Evolutionary conservation across 1,140 invertebrate genomes (phyloP).

Genomic region (Vanessa tameamea): DNA sequence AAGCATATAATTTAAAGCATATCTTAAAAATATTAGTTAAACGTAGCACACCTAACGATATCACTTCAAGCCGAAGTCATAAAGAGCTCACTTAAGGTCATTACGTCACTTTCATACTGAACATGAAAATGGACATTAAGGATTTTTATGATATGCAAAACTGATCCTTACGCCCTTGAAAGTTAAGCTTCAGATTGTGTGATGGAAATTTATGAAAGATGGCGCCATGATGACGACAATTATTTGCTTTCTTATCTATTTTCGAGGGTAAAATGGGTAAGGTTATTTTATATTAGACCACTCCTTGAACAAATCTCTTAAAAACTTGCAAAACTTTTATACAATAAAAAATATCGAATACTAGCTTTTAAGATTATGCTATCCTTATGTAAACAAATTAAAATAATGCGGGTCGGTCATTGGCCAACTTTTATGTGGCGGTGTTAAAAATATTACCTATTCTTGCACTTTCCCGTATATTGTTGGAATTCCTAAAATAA

Average conservation of each 20-base stretch:
- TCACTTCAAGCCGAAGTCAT: background rate
- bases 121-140: slow-evolving; percentile 10
- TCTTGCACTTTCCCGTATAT: too few species aligned
- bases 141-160: background rate
- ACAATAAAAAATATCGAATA: too few species aligned
- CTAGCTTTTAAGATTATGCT: too few species aligned
- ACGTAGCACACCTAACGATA: background rate
- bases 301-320: background rate
- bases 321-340: background rate
- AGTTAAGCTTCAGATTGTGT: background rate
- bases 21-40: too few species aligned
- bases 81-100: slow-evolving; percentile 16
- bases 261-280: slow-evolving; percentile 12
- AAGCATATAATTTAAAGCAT: too few species aligned
- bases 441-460: too few species aligned
- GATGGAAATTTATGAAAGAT: slow-evolving; percentile 7
- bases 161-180: background rate
- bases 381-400: too few species aligned
- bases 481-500: too few species aligned
- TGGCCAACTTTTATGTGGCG: too few species aligned
- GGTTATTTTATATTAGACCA: background rate
- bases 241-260: slow-evolving; percentile 18
- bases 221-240: slow-evolving; percentile 8
- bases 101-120: slow-evolving; percentile 18
- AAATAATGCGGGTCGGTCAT: too few species aligned